Conservation (phyloP, 2,888 invertebrate genomes). For the Platycheirus albimanus region DNA sequence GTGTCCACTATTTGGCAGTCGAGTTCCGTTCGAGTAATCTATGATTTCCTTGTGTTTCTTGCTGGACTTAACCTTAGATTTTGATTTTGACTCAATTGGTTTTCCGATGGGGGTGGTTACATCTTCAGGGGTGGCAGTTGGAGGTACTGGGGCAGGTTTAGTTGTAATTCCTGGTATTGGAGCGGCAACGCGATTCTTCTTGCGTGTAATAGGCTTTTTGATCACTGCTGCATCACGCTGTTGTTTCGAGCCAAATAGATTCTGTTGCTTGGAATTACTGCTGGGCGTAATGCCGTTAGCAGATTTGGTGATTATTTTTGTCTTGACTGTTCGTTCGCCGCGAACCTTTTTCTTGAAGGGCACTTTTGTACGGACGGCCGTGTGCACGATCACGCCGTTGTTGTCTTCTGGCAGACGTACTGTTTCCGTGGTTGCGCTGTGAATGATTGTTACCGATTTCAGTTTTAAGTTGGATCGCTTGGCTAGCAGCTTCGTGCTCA, state of each 20-base stretch:
- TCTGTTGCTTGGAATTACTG: conserved; percentile 42
- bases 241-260: conserved; percentile 64
- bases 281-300: conserved; percentile 71
- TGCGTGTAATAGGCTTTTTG: conserved; percentile 81
- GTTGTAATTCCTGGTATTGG: conserved; percentile 81
- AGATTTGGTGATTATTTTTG: conserved; percentile 82
- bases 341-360: conserved; percentile 93
- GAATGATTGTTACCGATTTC: conserved; percentile 94
- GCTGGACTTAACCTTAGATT: conserved; percentile 83
- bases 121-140: conserved; percentile 37
- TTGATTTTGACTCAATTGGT: conserved; percentile 80
- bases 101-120: conserved; percentile 11
- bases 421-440: conserved; percentile 94
- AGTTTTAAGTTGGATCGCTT: conserved; percentile 91
- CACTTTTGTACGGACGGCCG: conserved; percentile 92
- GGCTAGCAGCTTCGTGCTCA: conserved; percentile 91
- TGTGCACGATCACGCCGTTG: conserved; percentile 91
- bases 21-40: conserved; percentile 85
- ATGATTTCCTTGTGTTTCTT: conserved; percentile 88
- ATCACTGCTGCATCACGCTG: conserved; percentile 77
- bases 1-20: conserved; percentile 79
- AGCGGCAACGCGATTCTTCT: conserved; percentile 82
- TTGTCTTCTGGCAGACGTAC: conserved; percentile 91
- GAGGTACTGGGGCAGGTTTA: conserved; percentile 33
- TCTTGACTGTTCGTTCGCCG: conserved; percentile 79